These are phyloP conservation scores for Incurvaria masculella DNA, from an alignment of 2,888 invertebrate species.

Conservation along the genomic window DNA sequence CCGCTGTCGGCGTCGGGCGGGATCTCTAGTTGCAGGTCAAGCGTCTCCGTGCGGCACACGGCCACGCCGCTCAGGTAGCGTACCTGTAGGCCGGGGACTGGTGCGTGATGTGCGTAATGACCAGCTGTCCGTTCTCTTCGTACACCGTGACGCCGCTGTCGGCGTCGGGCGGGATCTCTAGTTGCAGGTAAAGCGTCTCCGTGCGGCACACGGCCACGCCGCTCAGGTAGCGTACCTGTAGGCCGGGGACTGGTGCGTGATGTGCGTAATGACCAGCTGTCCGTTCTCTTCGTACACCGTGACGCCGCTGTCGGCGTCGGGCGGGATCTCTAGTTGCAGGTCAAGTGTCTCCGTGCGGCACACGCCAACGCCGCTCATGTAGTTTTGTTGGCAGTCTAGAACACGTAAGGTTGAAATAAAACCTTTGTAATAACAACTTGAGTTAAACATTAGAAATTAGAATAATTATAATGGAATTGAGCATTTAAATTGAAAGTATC, in stretches of 20 bases:
- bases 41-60: conserved; percentile 42
- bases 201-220: conserved; percentile 37
- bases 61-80: conserved; percentile 26
- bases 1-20: conserved; percentile 47
- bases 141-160: conserved; percentile 42
- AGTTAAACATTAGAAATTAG: too few relatives aligned
- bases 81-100: conserved; percentile 49
- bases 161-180: conserved; percentile 47
- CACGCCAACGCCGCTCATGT: conserved; percentile 33
- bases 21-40: conserved; percentile 46
- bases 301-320: conserved; percentile 43
- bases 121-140: conserved; percentile 36
- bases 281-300: conserved; percentile 43
- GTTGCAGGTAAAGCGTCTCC: conserved; percentile 41
- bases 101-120: conserved; percentile 41
- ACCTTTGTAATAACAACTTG: too few relatives aligned
- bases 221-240: conserved; percentile 41
- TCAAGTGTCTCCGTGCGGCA: conserved; percentile 45
- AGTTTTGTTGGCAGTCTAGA: conserved; percentile 38
- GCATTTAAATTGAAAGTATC: too few relatives aligned
- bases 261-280: conserved; percentile 38
- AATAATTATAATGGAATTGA: too few relatives aligned
- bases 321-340: conserved; percentile 45
- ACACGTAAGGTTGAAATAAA: too few relatives aligned
- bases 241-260: conserved; percentile 43